phyloP scores from a whole-genome alignment of 1,140 invertebrate genomes.

The Gonioctena quinquepunctata region DNA sequence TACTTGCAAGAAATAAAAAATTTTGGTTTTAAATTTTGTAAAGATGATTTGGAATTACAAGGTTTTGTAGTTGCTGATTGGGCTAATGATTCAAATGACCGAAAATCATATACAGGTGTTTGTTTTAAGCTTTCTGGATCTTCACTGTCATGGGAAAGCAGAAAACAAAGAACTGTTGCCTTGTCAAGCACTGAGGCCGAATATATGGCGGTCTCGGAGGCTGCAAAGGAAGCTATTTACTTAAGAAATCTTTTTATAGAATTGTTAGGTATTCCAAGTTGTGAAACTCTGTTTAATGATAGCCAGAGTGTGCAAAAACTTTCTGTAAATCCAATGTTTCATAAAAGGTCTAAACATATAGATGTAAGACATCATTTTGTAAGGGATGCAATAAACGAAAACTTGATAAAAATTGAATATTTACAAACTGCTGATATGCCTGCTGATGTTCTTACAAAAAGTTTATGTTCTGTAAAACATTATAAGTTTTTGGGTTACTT shows the following conservation, averaged over 20 bases:
- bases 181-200: conserved; percentile 52
- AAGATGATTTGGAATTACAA: conserved; percentile 29
- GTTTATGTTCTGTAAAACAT: not conserved
- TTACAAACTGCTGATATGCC: not conserved
- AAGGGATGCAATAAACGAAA: conserved; percentile 26
- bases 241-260: conserved; percentile 29
- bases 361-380: conserved; percentile 50
- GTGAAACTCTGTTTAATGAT: conserved; percentile 42
- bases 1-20: conserved; percentile 48
- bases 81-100: conserved; percentile 29
- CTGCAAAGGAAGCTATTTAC: conserved; percentile 36
- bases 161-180: conserved; percentile 46
- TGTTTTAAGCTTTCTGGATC: conserved; percentile 36
- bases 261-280: not conserved
- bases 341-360: conserved; percentile 49
- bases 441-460: not conserved
- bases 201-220: conserved; percentile 45
- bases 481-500: too few relatives aligned
- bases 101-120: conserved; percentile 47
- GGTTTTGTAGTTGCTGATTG: conserved; percentile 46
- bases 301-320: conserved; percentile 53
- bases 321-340: conserved; percentile 43
- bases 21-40: not conserved
- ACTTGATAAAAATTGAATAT: not conserved
- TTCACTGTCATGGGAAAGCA: conserved; percentile 43